Percentiles rank a stretch among this genome's conserved stretches.
These are phyloP conservation scores for Napeogenes inachia DNA, from an alignment of 2,888 invertebrate species.

Conservation along the genomic window DNA sequence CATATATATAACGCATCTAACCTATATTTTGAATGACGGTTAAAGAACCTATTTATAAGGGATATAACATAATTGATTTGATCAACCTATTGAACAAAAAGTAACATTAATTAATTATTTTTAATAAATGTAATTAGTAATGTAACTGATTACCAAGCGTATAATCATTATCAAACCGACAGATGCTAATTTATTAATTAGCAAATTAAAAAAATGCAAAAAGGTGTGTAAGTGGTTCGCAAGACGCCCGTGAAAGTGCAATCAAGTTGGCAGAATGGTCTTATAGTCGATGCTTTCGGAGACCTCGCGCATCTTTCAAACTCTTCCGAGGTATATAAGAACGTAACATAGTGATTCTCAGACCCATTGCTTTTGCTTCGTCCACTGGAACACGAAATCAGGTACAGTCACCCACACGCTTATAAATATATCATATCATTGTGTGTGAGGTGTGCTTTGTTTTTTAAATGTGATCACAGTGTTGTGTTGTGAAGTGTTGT, in stretches of 20 bases:
- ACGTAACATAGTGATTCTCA: constrained; percentile 58
- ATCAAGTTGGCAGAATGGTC: constrained; percentile 39
- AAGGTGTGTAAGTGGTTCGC: no score
- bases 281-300: constrained; percentile 56
- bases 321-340: constrained; percentile 77
- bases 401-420: constrained; percentile 32
- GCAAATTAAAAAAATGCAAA: no score
- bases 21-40: no score
- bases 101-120: no score
- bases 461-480: constrained; percentile 7
- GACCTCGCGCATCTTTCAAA: constrained; percentile 62
- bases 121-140: no score
- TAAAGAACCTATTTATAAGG: no score
- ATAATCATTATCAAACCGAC: no score
- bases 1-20: no score
- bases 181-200: no score
- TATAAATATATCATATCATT: constrained; percentile 4
- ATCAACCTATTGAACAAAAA: no score
- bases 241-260: constrained; percentile 52
- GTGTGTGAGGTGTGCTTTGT: constrained; percentile 10
- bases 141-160: no score
- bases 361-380: constrained; percentile 66
- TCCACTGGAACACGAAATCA: constrained; percentile 36
- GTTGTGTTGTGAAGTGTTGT: constrained; percentile 36
- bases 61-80: no score